phyloP scores from a whole-genome alignment of 2,797 vertebrate species.

The Liasis olivaceus region DNA sequence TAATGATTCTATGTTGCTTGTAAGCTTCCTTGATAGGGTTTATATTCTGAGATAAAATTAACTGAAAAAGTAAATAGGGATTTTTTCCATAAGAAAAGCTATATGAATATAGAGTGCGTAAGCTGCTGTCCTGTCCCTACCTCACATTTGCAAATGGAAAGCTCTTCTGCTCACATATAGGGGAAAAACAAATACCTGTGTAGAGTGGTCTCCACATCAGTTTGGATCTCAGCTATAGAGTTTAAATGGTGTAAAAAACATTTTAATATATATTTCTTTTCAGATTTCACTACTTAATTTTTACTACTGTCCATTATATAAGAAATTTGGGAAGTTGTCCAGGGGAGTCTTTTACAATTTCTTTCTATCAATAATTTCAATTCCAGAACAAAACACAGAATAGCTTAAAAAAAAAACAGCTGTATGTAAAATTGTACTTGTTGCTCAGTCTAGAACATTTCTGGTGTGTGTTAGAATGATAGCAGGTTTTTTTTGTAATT shows the following conservation, averaged over 20 bases:
- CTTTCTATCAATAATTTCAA: too few species aligned
- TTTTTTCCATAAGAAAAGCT: background rate
- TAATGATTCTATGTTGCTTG: too few species aligned
- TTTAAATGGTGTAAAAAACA: background rate
- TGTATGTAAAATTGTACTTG: background rate
- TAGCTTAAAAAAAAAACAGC: too few species aligned
- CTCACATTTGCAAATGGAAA: background rate
- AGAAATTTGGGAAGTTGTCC: background rate
- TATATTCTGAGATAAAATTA: too few species aligned
- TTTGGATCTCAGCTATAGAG: background rate
- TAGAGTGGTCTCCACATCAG: too few species aligned
- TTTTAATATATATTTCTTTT: background rate
- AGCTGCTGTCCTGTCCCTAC: too few species aligned
- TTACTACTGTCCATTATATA: background rate
- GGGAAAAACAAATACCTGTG: too few species aligned
- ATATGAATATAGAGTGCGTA: background rate
- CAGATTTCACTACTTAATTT: background rate
- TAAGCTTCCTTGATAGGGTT: too few species aligned
- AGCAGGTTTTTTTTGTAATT: background rate
- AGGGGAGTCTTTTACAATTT: too few species aligned
- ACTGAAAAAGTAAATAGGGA: too few species aligned
- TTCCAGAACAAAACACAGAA: too few species aligned
- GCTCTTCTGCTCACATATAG: background rate
- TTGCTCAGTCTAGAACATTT: background rate
- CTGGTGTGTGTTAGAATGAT: background rate